Evolutionary conservation across 2,797 vertebrate genomes (phyloP).

Genomic region (Borostomias antarcticus): DNA sequence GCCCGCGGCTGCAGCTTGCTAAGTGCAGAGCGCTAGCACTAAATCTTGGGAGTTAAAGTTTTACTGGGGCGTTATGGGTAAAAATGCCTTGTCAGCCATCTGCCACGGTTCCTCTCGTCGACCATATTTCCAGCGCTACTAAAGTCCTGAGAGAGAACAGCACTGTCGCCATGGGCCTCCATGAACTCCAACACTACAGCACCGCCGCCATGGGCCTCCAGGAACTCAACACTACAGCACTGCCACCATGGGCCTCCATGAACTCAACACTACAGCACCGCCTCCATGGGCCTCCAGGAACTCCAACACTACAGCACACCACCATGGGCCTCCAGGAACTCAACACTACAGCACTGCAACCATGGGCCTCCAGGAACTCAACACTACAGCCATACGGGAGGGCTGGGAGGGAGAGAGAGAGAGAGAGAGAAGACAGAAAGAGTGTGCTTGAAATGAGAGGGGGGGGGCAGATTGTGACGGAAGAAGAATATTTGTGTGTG

Average conservation of each 20-base stretch:
- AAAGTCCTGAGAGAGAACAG: constrained; percentile 84
- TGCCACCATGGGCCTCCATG: too few relatives aligned
- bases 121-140: constrained; percentile 96
- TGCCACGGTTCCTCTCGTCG: constrained; percentile 97
- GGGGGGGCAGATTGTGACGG: too few relatives aligned
- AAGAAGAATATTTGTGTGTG: too few relatives aligned
- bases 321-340: too few relatives aligned
- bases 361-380: too few relatives aligned
- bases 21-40: constrained; percentile 92
- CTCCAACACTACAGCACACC: too few relatives aligned
- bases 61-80: constrained; percentile 99
- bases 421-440: not conserved
- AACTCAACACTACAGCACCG: constrained; percentile 64
- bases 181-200: constrained; percentile 71
- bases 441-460: too few relatives aligned
- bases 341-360: too few relatives aligned
- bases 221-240: too few relatives aligned
- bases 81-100: constrained; percentile 99
- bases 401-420: constrained; percentile 19
- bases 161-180: constrained; percentile 88
- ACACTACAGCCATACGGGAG: constrained; percentile 16
- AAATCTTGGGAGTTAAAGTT: constrained; percentile 99
- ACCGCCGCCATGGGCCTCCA: constrained; percentile 75
- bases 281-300: constrained; percentile 81
- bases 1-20: constrained; percentile 96